Evolutionary conservation across 2,113 vertebrate genomes (phyloP).

Genomic region (Vimba vimba): DNA sequence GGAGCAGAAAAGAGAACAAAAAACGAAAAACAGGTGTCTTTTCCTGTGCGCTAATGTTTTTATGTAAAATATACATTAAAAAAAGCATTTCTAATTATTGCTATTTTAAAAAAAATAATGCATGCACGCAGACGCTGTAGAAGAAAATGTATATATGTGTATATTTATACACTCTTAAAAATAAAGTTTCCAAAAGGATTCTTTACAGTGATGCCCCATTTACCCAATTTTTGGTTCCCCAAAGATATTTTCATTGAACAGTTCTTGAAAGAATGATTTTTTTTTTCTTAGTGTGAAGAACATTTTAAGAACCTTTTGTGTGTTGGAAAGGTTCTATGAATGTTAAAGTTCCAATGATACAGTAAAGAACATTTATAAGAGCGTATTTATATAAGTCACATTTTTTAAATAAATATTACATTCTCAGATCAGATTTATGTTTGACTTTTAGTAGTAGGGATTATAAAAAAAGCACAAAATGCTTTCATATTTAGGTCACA

Average conservation of each 20-base stretch:
- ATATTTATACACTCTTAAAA: too few species aligned
- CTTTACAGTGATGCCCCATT: too few species aligned
- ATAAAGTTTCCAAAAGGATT: too few species aligned
- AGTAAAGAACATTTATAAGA: too few species aligned
- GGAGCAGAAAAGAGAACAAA: constrained; percentile 28
- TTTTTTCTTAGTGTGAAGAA: too few species aligned
- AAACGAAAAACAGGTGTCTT: constrained; percentile 46
- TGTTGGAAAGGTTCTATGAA: too few species aligned
- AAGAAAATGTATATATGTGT: not conserved
- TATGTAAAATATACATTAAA: not conserved
- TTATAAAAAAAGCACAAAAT: not conserved
- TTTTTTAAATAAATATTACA: not conserved
- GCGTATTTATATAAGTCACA: too few species aligned
- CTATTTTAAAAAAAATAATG: not conserved
- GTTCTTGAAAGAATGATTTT: too few species aligned
- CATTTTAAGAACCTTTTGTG: too few species aligned
- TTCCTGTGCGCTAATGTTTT: constrained; percentile 1
- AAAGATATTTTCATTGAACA: too few species aligned
- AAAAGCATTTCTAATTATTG: not conserved
- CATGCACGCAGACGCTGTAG: not conserved
- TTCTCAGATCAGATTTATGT: not conserved
- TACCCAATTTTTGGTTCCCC: too few species aligned
- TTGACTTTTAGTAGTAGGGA: not conserved
- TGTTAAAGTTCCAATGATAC: too few species aligned
- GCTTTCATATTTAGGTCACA: not conserved